Conservation (phyloP, 1,140 invertebrate genomes). For the Eulimnadia texana region DNA sequence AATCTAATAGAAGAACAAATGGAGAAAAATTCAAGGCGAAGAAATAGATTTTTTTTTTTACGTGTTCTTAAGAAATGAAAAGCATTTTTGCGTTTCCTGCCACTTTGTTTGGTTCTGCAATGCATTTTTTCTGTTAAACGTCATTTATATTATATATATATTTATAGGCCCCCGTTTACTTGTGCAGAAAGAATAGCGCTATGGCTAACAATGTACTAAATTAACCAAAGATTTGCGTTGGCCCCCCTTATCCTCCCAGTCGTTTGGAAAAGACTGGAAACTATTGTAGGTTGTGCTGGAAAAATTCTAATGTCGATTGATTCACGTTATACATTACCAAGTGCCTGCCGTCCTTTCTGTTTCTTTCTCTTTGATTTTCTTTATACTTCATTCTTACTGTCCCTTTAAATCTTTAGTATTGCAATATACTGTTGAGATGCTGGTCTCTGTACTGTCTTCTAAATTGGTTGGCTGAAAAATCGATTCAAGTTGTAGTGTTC, state of each 20-base stretch:
- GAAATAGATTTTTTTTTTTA: too few species aligned
- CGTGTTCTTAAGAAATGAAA: too few species aligned
- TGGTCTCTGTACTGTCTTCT: too few species aligned
- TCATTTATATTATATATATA: neutral
- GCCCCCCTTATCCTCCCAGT: neutral
- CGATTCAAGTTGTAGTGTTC: too few species aligned
- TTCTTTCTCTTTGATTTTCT: neutral
- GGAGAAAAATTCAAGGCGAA: too few species aligned
- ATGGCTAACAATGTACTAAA: neutral
- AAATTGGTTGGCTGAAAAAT: too few species aligned
- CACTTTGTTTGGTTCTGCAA: neutral
- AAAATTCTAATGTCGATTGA: neutral
- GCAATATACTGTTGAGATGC: too few species aligned
- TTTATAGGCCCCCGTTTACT: too few species aligned
- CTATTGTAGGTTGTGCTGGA: neutral
- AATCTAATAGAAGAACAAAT: too few species aligned
- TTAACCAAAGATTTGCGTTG: neutral
- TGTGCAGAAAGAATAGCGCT: neutral
- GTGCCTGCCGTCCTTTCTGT: conserved; percentile 9
- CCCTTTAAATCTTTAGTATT: too few species aligned
- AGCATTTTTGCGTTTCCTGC: too few species aligned
- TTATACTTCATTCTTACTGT: too few species aligned
- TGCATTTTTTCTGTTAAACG: neutral
- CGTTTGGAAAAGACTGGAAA: neutral
- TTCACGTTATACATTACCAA: conserved; percentile 1